Evolutionary conservation across 2,888 invertebrate genomes (phyloP), one percentile per base, ranked within the genome.

Genomic region (Dicranocentrus wangi): DNA sequence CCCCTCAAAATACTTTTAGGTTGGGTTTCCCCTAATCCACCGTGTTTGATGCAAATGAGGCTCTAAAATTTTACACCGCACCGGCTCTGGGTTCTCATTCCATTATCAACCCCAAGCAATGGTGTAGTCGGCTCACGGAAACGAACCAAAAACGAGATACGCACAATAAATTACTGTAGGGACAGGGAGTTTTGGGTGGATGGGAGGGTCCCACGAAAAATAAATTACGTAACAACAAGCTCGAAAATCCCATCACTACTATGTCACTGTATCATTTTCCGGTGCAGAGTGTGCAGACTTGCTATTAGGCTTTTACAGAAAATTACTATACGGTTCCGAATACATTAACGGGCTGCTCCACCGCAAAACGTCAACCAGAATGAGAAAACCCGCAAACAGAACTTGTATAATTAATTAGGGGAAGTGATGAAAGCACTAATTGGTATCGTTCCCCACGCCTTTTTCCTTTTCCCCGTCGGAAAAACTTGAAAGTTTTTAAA

Each of bases 41-140:
- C 61, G 61, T 72, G 72, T 61, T 72, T 72, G 32, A 72, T 72
- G 72, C 72, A 72, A 72, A 72, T 72, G 47, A 60, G 47, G 47
- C 15, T 17, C 61, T 61, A 47, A 61, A 72, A 72, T 43, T 72
- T 72, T 43, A 61, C 47, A 32, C 61, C 19, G 25, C 13, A 13
- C 5, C 32, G 13, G 25, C n/a, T n/a, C n/a, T n/a, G 17, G 5
- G 53, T 60, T 19, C 19, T 15, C 39, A 51, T 63, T 23, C 39
- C 25, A 27, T 60, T 73, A 61, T n/a, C 13, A 47, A 47, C 47
- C 5, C n/a, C 47, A 47, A 47, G 47, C 3, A 47, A n/a, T n/a
- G n/a, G n/a, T n/a, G n/a, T n/a, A n/a, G n/a, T n/a, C n/a, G n/a
- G n/a, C n/a, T n/a, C 51, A 1, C 47, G 10, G 58, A 42, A 39